Conservation (phyloP, 2,113 vertebrate genomes). For the Oryctolagus cuniculus region mOryCun1.1 NC_091433.1:54857501-54858000, state of each 20-base stretch:
- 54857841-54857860: background rate
- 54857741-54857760: background rate
- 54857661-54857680: background rate
- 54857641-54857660: background rate
- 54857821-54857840: background rate
- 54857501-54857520: constrained; percentile 64
- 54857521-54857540: constrained; percentile 44
- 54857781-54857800: background rate
- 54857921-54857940: too few relatives aligned
- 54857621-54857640: background rate
- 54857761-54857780: background rate
- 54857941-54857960: too few relatives aligned
- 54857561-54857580: constrained; percentile 25
- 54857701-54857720: too few relatives aligned
- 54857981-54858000: too few relatives aligned
- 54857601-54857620: background rate
- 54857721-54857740: too few relatives aligned
- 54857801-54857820: constrained; percentile 19
- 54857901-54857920: too few relatives aligned
- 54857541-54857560: background rate
- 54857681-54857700: background rate
- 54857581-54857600: constrained; percentile 26
- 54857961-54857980: too few relatives aligned
- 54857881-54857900: too few relatives aligned
- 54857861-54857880: too few relatives aligned